These are phyloP conservation scores for Chloebia gouldiae DNA, from an alignment of 2,113 vertebrate species.

Conservation along the genomic window DNA sequence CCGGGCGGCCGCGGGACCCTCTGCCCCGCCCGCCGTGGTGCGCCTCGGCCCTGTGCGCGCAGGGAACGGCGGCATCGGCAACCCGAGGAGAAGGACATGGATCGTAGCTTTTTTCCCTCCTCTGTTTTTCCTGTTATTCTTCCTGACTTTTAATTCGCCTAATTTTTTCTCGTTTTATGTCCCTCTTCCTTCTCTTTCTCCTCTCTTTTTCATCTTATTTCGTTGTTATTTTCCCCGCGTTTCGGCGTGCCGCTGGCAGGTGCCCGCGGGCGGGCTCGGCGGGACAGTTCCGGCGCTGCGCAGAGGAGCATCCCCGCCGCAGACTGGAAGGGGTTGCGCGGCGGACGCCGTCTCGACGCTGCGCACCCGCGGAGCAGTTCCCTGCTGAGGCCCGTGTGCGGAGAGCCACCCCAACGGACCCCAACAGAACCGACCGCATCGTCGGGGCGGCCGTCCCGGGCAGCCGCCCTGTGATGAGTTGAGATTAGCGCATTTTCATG, in stretches of 20 bases:
- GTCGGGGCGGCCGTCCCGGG: not conserved
- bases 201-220: not conserved
- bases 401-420: not conserved
- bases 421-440: too few species aligned
- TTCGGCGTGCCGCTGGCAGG: not conserved
- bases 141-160: not conserved
- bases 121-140: not conserved
- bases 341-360: not conserved
- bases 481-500: not conserved
- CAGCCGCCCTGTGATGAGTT: not conserved
- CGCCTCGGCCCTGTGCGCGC: not conserved
- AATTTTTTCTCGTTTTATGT: not conserved
- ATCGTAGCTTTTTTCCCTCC: too few species aligned
- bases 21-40: not conserved
- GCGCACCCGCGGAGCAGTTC: not conserved
- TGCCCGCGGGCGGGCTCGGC: not conserved
- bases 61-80: not conserved
- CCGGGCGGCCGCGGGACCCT: not conserved
- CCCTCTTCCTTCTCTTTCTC: not conserved
- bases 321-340: not conserved
- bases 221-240: not conserved
- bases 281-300: not conserved
- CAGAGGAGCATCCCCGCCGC: not conserved
- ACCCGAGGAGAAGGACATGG: not conserved
- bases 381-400: accelerated